Evolutionary conservation across 2,888 invertebrate species (phyloP), one percentile per base, ranked within the genome.

Genomic region (Spodoptera exigua): DNA sequence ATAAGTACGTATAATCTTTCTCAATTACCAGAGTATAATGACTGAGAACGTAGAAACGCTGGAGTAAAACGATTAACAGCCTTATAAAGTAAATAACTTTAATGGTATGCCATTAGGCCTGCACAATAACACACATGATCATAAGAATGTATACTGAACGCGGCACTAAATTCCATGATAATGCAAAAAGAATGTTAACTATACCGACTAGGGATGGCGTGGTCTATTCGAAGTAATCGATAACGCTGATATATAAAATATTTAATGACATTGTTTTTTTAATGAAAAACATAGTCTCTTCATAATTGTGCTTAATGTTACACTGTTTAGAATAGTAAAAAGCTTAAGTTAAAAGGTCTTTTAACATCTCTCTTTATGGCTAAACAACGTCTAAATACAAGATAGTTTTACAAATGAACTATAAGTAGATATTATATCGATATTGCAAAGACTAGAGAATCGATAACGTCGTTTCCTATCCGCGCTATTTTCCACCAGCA

Each of bases 171-270:
- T 65, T 62, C 65, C 46, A 21, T 47, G 55, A 53, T 63, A 58
- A 67, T 68, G 61, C 52, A 56, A 77, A 68, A 71, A 68, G 36
- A 68, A 71, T 76, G 65, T 68, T 59, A 53, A 57, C 59, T 51
- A 47, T 27, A 36, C 48, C 1, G 12, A 54, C 18, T 13, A 40
- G 10, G 35, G 47, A 21, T 52, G 2, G n/a, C n/a, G n/a, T n/a
- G n/a, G 7, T 7, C 27, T 5, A 27, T 27, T 27, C 27, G 27
- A 27, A 27, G 1, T 27, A 1, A 27, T 27, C 27, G 0, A 27
- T 9, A 27, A 27, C 9, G 5, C 18, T 9, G 7, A 27, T 5
- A 27, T 27, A 27, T 7, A 27, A 4, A 27, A 27, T 27, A 27
- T 27, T 27, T 1, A 7, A 27, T 3, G 27, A 27, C 27, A 27